Base-by-base conservation (phyloP, 2,888 invertebrate genomes). In the Acanthoscelides obtectus region DNA sequence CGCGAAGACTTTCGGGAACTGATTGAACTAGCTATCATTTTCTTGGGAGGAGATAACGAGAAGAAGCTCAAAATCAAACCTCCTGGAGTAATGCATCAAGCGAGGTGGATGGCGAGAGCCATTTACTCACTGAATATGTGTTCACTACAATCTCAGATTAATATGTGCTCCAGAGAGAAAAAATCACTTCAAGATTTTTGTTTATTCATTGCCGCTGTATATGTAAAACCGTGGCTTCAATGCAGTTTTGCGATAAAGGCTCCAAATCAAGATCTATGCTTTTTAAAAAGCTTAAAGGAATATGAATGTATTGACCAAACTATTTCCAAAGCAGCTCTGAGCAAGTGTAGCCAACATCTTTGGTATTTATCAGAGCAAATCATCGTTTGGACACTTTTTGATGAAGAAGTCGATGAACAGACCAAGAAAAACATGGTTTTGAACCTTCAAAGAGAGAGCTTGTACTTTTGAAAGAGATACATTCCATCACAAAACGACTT, bases 31-130 rank as follows among this genome's bases (percentile, higher is more conserved):
- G 3, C 25, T 25, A 5, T 25, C 4, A 3, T 25, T 5, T 25
- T 25, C 6, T 6, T 25, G 25, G 25, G 25, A 25, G 25, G 6
- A 25, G 4, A 3, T 6, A 3, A 3, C 6, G 25, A 6, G 1
- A 72, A 72, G 67, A 74, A 72, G 66, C 45, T 76, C 22, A 70
- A 68, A 27, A 77, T 79, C 65, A 70, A 72, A 65, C 20, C 70
- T 45, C 79, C 78, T 67, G 78, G 74, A 20, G 77, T 71, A 27
- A 22, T 78, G 64, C 77, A 77, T 72, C 77, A 75, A 69, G 78
- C 79, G 20, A 22, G 77, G 22, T 80, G 78, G 76, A 79, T 79
- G 77, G 71, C 78, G 21, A 78, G 75, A 72, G 75, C 75, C 6
- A 25, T 25, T 25, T 25, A 25, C 6, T 25, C 4, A 3, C 6